phyloP scores from a whole-genome alignment of 1,140 invertebrate genomes.

The Coboldia fuscipes region DNA sequence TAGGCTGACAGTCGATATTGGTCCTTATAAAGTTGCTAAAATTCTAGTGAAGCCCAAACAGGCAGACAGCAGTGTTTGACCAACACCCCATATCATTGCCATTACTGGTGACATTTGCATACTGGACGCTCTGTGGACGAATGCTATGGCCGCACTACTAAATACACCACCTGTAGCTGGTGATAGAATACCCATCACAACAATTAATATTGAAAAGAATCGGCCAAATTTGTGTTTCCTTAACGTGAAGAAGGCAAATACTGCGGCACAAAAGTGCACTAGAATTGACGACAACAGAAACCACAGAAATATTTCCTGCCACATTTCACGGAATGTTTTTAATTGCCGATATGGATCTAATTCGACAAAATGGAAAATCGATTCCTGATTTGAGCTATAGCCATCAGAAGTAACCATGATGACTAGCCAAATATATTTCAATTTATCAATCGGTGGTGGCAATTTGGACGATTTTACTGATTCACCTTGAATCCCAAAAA shows the following conservation, averaged over 20 bases:
- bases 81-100: conserved; percentile 81
- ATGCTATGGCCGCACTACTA: conserved; percentile 81
- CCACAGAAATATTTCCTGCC: no score
- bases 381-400: no score
- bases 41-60: conserved; percentile 83
- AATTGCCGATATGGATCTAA: no score
- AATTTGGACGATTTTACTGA: no score
- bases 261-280: conserved; percentile 73
- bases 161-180: conserved; percentile 71
- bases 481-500: no score
- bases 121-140: conserved; percentile 74
- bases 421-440: no score
- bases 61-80: conserved; percentile 72
- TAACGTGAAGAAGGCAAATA: conserved; percentile 72
- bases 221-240: conserved; percentile 84
- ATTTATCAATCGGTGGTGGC: no score
- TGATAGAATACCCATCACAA: conserved; percentile 69
- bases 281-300: conserved; percentile 81
- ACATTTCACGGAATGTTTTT: no score
- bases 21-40: conserved; percentile 62
- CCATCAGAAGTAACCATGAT: no score
- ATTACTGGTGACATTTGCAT: conserved; percentile 75
- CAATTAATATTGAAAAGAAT: conserved; percentile 71
- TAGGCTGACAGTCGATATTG: no score
- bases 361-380: no score